Evolutionary conservation across 2,797 vertebrate genomes (phyloP), one percentile per base, ranked within the genome.

Genomic region (Nyctibius grandis): DNA sequence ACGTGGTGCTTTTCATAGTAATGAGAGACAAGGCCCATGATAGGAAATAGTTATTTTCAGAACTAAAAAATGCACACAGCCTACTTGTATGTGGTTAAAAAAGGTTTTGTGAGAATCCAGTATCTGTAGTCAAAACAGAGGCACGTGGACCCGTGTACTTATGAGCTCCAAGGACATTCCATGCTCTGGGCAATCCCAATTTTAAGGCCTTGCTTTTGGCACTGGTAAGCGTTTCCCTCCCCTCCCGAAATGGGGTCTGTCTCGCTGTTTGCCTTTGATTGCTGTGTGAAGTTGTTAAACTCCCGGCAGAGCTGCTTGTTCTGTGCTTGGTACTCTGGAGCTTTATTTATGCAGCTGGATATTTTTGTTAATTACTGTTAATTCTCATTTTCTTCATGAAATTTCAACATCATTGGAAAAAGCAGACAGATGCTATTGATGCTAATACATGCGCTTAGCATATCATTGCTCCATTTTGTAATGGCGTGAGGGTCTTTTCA

Each of bases 391-490:
- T 28, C 40, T n/a, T 26, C 5, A 36, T 6, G 79, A 22, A 29
- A 31, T n/a, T 5, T 6, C 3, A 6, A 1, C 23, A 1, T 19
- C 5, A 4, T 6, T 23, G 34, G 48, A 21, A 42, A 34, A 61
- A 11, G 42, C 45, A 68, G 36, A 5, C 9, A 3, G 56, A 31
- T 26, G 34, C 20, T 69, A 2, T 51, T 74, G 9, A 0, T 34
- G 56, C 68, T 25, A 3, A 0, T 12, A 28, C 17, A 1, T 1
- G 0, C 33, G 4, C 20, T 29, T 5, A 22, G 64, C 8, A 1
- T n/a, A 6, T 65, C 33, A 0, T 7, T n/a, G 56, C 47, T 69
- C 26, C 1, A 0, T 45, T 50, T 47, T 4, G 42, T 12, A 2
- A 0, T 3, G 57, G 31, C 14, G 3, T 1, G 6, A 40, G 44